Base-by-base conservation (phyloP, 2,797 vertebrate genomes). In the Catostomus latipinnis region DNA sequence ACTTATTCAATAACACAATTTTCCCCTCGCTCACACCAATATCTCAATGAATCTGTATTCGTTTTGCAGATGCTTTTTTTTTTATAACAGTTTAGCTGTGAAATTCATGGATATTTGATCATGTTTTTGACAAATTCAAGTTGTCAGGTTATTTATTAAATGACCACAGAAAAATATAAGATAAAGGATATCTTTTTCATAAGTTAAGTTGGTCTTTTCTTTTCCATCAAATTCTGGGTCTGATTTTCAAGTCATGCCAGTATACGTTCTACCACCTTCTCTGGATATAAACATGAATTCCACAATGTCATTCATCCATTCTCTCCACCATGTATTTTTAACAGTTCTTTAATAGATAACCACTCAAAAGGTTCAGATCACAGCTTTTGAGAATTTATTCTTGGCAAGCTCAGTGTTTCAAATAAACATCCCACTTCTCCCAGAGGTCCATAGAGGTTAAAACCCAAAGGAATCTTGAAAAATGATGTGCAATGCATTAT, bases 331-430 rank as follows among this genome's bases (percentile, higher is more conserved):
- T 66, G 45, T 48, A 14, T 74, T 62, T 48, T 43, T 18, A 14
- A 45, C 49, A 6, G 2, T 4, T 49, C 4, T 54, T 48, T 45
- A 62, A 62, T 70, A 60, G 34, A 70, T 49, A 52, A 50, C 12
- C 49, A n/a, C 34, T 57, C 12, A 67, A 13, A 66, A 68, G 13
- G 7, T 70, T 16, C 61, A 70, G 66, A 67, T 61, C 53, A 74
- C 76, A 83, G 50, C 76, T 78, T 71, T 49, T 58, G 18, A 56
- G 45, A 57, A 50, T 74, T 14, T 62, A 65, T 56, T 75, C 18
- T 60, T 75, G 76, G 67, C 67, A 10, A 48, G 54, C n/a, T 58
- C 76, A 52, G 52, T 9, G 8, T 16, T 63, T 83, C 7, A 66
- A 16, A 72, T 80, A 71, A 83, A 72, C 71, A 76, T 65, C 53